A percentile compares a stretch with the other conserved stretches of the same genome.
phyloP scores from a whole-genome alignment of 2,113 vertebrate genomes.

The Brachyhypopomus gauderio region DNA sequence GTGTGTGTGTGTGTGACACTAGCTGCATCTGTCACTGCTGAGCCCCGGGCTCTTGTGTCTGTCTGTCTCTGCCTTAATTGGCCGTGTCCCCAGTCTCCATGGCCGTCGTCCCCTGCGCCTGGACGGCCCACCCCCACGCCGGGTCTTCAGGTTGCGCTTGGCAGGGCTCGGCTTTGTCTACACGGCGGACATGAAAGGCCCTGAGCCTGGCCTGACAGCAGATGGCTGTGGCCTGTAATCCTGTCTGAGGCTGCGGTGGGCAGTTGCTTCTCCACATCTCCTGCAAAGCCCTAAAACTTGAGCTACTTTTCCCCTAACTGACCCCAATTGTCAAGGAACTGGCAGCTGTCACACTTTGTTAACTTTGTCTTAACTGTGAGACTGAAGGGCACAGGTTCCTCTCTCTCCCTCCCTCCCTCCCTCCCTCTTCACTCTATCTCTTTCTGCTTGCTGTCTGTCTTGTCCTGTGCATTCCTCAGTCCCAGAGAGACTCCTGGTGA shows the following conservation, averaged over 20 bases:
- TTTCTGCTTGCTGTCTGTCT: conserved; percentile 68
- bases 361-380: conserved; percentile 69
- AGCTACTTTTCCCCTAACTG: conserved; percentile 81
- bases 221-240: conserved; percentile 79
- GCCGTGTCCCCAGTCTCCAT: conserved; percentile 27
- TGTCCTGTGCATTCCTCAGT: conserved; percentile 56
- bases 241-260: conserved; percentile 79
- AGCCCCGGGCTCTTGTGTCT: conserved; percentile 1
- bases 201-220: conserved; percentile 72
- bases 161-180: conserved; percentile 59
- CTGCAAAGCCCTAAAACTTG: conserved; percentile 75
- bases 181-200: conserved; percentile 74
- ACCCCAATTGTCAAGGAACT: conserved; percentile 77
- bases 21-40: not conserved
- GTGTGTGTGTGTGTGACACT: conserved; percentile 1
- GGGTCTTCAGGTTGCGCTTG: conserved; percentile 61
- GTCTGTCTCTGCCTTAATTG: conserved; percentile 51
- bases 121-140: conserved; percentile 55
- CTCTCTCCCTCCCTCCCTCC: conserved; percentile 50
- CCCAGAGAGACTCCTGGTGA: conserved; percentile 30
- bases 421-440: conserved; percentile 39
- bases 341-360: conserved; percentile 77
- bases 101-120: conserved; percentile 26
- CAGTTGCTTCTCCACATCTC: conserved; percentile 77
- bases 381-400: conserved; percentile 71